Conservation (phyloP, 2,797 vertebrate genomes). For the Melanotaenia trifasciata region DNA sequence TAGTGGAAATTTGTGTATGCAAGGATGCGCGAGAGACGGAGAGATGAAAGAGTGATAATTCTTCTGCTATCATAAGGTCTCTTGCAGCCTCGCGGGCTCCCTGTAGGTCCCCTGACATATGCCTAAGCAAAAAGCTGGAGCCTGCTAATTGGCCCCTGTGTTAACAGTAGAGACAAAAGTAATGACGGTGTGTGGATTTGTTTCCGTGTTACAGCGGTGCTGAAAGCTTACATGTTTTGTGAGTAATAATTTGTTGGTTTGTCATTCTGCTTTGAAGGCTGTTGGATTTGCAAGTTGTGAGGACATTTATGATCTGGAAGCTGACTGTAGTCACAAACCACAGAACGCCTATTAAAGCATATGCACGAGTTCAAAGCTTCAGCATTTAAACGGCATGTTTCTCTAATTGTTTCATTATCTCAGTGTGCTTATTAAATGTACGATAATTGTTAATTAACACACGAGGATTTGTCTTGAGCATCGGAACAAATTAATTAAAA, state of each 20-base stretch:
- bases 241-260: constrained; percentile 73
- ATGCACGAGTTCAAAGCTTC: constrained; percentile 74
- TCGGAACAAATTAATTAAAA: constrained; percentile 84
- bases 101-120: constrained; percentile 75
- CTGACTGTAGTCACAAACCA: constrained; percentile 67
- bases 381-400: constrained; percentile 77
- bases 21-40: constrained; percentile 67
- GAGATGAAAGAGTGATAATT: constrained; percentile 82
- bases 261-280: constrained; percentile 72
- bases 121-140: constrained; percentile 78
- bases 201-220: constrained; percentile 27
- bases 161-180: constrained; percentile 69
- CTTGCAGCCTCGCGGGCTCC: constrained; percentile 77
- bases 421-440: constrained; percentile 82
- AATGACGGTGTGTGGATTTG: constrained; percentile 43
- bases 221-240: constrained; percentile 59
- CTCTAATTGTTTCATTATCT: constrained; percentile 84
- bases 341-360: constrained; percentile 72
- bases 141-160: constrained; percentile 83
- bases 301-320: constrained; percentile 63
- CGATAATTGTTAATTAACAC: constrained; percentile 82
- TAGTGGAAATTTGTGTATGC: constrained; percentile 51
- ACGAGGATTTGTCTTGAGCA: constrained; percentile 82
- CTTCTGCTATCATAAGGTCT: constrained; percentile 79
- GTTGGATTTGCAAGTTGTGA: constrained; percentile 71